phyloP scores from a whole-genome alignment of 2,113 vertebrate genomes.

The Raja brachyura region DNA sequence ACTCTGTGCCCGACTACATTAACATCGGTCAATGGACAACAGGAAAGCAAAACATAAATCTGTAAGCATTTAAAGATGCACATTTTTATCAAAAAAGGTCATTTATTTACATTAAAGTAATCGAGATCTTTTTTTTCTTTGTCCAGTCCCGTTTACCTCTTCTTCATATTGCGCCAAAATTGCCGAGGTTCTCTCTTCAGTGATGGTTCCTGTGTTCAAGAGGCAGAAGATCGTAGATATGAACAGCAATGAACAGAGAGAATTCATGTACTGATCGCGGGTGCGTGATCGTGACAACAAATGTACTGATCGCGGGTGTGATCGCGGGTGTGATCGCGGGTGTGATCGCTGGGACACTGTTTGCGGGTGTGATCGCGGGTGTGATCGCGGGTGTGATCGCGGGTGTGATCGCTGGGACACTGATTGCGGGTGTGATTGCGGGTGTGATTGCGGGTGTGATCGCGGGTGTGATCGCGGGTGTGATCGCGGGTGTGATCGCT shows the following conservation, averaged over 20 bases:
- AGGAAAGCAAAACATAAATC: background rate
- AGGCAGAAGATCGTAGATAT: background rate
- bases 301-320: too few relatives aligned
- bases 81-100: background rate
- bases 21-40: background rate
- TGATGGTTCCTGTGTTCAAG: slow-evolving; percentile 40
- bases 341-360: too few relatives aligned
- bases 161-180: slow-evolving; percentile 10
- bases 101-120: background rate
- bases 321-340: too few relatives aligned
- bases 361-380: too few relatives aligned
- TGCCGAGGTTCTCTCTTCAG: slow-evolving; percentile 40
- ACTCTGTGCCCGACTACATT: background rate
- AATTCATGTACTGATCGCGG: slow-evolving; percentile 21
- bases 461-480: background rate
- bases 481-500: too few relatives aligned
- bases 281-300: background rate
- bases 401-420: slow-evolving; percentile 6
- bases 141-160: background rate
- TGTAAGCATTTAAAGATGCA: too few relatives aligned
- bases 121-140: background rate
- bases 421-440: too few relatives aligned
- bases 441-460: slow-evolving; percentile 4
- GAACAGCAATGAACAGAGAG: slow-evolving; percentile 39
- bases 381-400: slow-evolving; percentile 5